Conservation (phyloP, 2,113 vertebrate species). For the Cottus gobio region DNA sequence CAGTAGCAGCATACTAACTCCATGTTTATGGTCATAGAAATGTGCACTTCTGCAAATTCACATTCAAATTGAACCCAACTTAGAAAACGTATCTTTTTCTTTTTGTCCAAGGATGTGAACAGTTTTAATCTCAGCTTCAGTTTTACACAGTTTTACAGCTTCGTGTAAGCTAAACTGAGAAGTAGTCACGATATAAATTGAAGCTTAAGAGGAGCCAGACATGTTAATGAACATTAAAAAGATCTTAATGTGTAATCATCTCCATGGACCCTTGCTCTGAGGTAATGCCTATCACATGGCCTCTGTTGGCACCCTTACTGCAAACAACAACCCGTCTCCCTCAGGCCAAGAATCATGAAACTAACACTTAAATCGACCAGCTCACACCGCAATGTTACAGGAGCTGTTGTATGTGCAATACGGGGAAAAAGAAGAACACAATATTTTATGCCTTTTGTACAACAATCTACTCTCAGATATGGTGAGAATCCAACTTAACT, state of each 20-base stretch:
- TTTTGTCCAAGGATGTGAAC: background rate
- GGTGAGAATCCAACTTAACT: background rate
- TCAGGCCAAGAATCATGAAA: conserved; percentile 48
- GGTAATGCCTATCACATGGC: conserved; percentile 80
- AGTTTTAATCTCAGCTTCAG: background rate
- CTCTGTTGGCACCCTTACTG: conserved; percentile 46
- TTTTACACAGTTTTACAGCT: background rate
- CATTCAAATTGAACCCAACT: conserved; percentile 29
- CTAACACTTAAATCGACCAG: conserved; percentile 28
- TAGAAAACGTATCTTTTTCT: background rate
- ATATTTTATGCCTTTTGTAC: conserved; percentile 15
- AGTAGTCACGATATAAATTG: conserved; percentile 65
- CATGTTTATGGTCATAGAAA: conserved; percentile 82
- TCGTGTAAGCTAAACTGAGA: conserved; percentile 68
- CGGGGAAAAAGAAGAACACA: background rate
- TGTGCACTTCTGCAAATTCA: conserved; percentile 84
- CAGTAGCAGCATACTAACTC: conserved; percentile 71
- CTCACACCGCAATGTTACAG: conserved; percentile 16
- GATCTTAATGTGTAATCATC: conserved; percentile 84
- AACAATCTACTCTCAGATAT: background rate
- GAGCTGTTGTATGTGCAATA: background rate
- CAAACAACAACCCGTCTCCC: conserved; percentile 45
- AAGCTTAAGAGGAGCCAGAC: conserved; percentile 82
- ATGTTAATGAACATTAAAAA: conserved; percentile 89
- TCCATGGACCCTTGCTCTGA: conserved; percentile 78